Base-by-base conservation (phyloP, 2,113 vertebrate species). In the Anolis sagrei region DNA sequence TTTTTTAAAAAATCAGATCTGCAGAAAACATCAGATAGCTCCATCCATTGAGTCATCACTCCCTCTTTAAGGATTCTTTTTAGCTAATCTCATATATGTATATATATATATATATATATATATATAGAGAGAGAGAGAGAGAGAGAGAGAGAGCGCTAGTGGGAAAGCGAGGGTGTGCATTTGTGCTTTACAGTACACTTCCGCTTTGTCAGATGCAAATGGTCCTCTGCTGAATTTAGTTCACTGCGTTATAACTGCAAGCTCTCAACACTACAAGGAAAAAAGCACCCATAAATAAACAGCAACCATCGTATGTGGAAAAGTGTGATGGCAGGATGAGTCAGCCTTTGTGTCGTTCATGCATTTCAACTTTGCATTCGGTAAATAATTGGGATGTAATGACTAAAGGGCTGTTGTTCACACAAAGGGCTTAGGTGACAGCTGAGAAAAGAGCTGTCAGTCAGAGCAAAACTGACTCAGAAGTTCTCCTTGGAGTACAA, bases 181-280 rank as follows among this genome's bases (percentile, higher is more conserved):
- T 62, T 66, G 80, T 48, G 2, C 64, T 74, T 86, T 69, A 75
- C 77, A 79, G 70, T 54, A 48, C 76, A 92, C 93, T 91, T 89
- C 82, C 0, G 54, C 88, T 90, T 89, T n/a, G 14, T 93, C 86
- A 69, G 48, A 70, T 94, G 90, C 91, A 95, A 95, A 96, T 90
- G 93, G 96, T 93, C 82, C 39, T 86, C 76, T 73, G 89, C 93
- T 95, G 96, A 96, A 96, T 95, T 96, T 95, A 96, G 92, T 82
- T 76, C 34, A n/a, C 79, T 87, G 92, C 87, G 70, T 84, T 87
- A 85, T 88, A 32, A 54, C 84, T 66, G 77, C 27, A 79, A 89
- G 90, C 3, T 76, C 4, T 54, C 18, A 5, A 19, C 32, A 39
- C 92, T 25, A 0, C 75, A 92, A 72, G 78, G 16, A 68, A 68